These are phyloP conservation scores for Drosophila tanythrix DNA, from an alignment of 2,888 invertebrate genomes.

Conservation along the genomic window DNA sequence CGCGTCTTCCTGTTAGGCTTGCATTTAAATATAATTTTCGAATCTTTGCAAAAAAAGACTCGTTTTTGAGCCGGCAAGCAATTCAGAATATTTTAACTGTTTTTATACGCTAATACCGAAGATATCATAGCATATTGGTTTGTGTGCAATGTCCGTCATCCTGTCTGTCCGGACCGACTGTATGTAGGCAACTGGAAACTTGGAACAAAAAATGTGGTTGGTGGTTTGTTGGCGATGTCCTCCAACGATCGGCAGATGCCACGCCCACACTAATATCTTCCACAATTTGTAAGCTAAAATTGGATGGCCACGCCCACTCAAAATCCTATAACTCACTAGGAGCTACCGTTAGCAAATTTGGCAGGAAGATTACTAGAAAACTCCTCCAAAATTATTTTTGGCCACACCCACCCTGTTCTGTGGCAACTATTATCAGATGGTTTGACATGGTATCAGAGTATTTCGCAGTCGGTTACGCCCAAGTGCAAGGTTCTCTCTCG, in stretches of 20 bases:
- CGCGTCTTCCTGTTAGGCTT: slow-evolving; percentile 43
- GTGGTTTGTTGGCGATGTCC: too few species aligned
- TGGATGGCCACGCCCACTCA: too few species aligned
- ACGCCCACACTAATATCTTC: too few species aligned
- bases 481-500: not conserved
- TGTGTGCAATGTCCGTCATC: too few species aligned
- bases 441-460: not conserved
- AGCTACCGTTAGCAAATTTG: too few species aligned
- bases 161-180: too few species aligned
- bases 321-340: too few species aligned
- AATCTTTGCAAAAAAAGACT: not conserved
- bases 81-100: not conserved
- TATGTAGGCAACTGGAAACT: too few species aligned
- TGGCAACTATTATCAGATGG: not conserved
- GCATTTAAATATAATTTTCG: not conserved
- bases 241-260: not conserved
- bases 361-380: too few species aligned
- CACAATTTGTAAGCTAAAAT: too few species aligned
- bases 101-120: not conserved
- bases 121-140: too few species aligned
- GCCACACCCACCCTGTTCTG: not conserved
- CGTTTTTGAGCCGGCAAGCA: not conserved
- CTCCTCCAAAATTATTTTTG: not conserved
- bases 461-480: not conserved
- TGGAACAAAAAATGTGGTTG: too few species aligned